Conservation (phyloP, 2,113 vertebrate genomes). For the Opisthocomus hoazin region DNA sequence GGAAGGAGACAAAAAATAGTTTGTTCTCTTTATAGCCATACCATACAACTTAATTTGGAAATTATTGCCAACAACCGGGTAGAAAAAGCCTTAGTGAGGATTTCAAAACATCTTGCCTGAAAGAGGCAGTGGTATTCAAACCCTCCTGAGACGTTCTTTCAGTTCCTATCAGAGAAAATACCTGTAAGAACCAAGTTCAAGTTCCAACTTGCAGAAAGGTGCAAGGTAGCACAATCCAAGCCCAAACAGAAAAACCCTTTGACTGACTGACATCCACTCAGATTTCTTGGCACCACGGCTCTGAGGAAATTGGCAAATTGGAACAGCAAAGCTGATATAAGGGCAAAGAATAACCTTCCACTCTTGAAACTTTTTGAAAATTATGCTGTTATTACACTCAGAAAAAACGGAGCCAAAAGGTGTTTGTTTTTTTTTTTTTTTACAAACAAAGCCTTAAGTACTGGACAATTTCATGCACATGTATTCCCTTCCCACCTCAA, state of each 20-base stretch:
- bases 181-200: not conserved
- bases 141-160: not conserved
- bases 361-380: not conserved
- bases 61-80: not conserved
- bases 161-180: not conserved
- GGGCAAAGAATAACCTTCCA: not conserved
- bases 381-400: not conserved
- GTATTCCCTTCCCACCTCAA: not conserved
- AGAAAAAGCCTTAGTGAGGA: not conserved
- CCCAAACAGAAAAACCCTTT: not conserved
- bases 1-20: rapidly evolving
- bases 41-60: not conserved
- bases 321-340: not conserved
- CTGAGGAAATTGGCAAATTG: not conserved
- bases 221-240: not conserved
- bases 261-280: not conserved
- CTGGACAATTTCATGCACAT: not conserved
- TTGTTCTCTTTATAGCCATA: not conserved
- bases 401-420: not conserved
- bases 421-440: too few relatives aligned
- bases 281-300: not conserved
- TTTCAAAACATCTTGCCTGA: not conserved
- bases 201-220: not conserved
- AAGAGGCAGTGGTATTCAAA: not conserved
- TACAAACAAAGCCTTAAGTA: not conserved